Evolutionary conservation across 2,797 vertebrate genomes (phyloP).

Genomic region (Champsocephalus esox): DNA sequence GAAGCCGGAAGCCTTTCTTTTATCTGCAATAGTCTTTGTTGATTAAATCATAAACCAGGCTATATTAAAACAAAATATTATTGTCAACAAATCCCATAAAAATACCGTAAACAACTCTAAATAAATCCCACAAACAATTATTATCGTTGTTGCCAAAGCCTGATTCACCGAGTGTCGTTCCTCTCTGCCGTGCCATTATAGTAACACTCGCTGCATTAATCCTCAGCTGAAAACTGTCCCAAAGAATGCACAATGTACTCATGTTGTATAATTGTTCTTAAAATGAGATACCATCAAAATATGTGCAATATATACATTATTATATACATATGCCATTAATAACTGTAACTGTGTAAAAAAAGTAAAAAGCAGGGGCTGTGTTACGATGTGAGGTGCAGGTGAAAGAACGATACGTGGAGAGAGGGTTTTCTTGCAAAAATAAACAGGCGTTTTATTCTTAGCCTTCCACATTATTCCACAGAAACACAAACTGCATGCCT

Average conservation of each 20-base stretch:
- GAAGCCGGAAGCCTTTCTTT: slow-evolving; percentile 26
- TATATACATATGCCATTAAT: too few species aligned
- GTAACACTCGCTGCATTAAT: slow-evolving; percentile 1
- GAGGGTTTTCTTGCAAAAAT: too few species aligned
- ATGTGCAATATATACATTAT: too few species aligned
- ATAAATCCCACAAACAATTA: slow-evolving; percentile 15
- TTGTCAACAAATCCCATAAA: slow-evolving; percentile 30
- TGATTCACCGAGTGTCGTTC: not conserved
- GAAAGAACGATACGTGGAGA: too few species aligned
- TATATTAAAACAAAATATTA: not conserved
- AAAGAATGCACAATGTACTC: not conserved
- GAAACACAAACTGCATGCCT: too few species aligned
- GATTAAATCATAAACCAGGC: slow-evolving; percentile 35
- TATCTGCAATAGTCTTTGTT: slow-evolving; percentile 31
- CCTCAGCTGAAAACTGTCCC: not conserved
- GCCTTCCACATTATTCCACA: too few species aligned
- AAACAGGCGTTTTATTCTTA: too few species aligned
- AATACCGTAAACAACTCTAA: slow-evolving; percentile 25
- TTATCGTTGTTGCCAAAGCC: slow-evolving; percentile 7
- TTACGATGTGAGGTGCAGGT: too few species aligned
- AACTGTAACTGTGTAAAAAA: too few species aligned
- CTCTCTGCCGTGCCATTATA: slow-evolving; percentile 6
- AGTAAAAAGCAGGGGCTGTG: too few species aligned
- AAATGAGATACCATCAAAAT: too few species aligned
- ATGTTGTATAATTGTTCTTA: not conserved